A percentile compares a stretch with the other conserved stretches of the same genome.
phyloP scores from a whole-genome alignment of 2,113 vertebrate genomes.

The Plecotus auritus region DNA sequence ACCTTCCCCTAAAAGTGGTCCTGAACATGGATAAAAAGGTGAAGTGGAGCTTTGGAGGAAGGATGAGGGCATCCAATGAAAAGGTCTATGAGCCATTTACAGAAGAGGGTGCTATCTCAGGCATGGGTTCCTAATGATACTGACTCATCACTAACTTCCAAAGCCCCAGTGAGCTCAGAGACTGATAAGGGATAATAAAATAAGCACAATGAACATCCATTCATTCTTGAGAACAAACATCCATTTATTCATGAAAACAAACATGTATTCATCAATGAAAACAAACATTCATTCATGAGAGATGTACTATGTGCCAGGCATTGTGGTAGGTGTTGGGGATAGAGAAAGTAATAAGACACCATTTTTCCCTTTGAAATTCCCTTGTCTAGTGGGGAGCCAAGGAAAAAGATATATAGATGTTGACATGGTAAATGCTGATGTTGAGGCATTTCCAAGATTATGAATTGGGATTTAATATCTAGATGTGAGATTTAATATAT shows the following conservation, averaged over 20 bases:
- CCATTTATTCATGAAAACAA: constrained; percentile 37
- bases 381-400: not conserved
- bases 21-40: not conserved
- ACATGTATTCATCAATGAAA: not conserved
- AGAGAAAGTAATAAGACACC: constrained; percentile 2
- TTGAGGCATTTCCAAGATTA: not conserved
- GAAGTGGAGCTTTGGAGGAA: not conserved
- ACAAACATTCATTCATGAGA: constrained; percentile 29
- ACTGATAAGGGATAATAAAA: not conserved
- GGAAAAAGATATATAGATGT: not conserved
- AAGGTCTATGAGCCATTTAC: not conserved
- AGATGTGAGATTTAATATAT: not conserved
- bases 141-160: not conserved
- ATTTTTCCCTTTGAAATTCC: not conserved
- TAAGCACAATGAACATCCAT: not conserved
- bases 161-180: not conserved
- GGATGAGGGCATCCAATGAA: not conserved
- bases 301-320: not conserved
- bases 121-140: not conserved
- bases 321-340: not conserved
- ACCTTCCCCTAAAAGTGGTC: not conserved
- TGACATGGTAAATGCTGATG: not conserved
- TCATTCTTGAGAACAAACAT: constrained; percentile 11
- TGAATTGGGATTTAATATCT: not conserved
- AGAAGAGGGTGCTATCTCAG: not conserved